Evolutionary conservation across 1,140 invertebrate species (phyloP), one percentile per base, ranked within the genome.

Genomic region (Phymastichus coffea): DNA sequence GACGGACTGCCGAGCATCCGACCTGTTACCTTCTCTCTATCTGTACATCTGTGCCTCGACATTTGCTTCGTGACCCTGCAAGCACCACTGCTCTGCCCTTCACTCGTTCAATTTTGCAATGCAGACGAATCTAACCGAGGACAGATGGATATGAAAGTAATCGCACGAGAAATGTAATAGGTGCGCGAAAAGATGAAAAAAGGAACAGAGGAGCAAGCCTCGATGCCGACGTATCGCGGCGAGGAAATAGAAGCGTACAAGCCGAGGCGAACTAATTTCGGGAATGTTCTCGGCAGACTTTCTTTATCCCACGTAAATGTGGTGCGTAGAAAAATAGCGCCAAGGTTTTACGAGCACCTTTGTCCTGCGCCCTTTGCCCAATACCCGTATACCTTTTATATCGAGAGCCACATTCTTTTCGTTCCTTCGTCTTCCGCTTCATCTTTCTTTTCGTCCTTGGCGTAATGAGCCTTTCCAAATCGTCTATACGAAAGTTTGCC

Each of bases 1-100:
- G 77, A 79, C 76, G 76, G 71, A 79, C 77, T 75, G 72, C 76
- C 76, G 78, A 77, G 78, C 71, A 66, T 78, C 77, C 78, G 77
- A 79, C 70, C 72, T 74, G 76, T 77, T 78, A 79, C 70, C 72
- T 63, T 48, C 33, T 53, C 59, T 51, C 14, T 57, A 47, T 51
- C 62, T 49, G 35, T 37, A 57, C 28, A 23, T 44, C 23, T 28
- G 30, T 14, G 41, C 49, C 47, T 14, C 47, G 40, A 44, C 38
- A 44, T 44, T 44, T 44, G 38, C 23, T 23, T 30, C 28, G 12
- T 26, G 17, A 30, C n/a, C 9, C 20, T 40, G 12, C 12, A 22
- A 62, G 55, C 59, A 22, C 53, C 46, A 60, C 49, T 56, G 61
- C 53, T 63, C 53, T 63, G 57, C 51, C 53, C 56, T 40, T 47